Conservation (phyloP, 2,113 vertebrate genomes). For the Elachura formosa region DNA sequence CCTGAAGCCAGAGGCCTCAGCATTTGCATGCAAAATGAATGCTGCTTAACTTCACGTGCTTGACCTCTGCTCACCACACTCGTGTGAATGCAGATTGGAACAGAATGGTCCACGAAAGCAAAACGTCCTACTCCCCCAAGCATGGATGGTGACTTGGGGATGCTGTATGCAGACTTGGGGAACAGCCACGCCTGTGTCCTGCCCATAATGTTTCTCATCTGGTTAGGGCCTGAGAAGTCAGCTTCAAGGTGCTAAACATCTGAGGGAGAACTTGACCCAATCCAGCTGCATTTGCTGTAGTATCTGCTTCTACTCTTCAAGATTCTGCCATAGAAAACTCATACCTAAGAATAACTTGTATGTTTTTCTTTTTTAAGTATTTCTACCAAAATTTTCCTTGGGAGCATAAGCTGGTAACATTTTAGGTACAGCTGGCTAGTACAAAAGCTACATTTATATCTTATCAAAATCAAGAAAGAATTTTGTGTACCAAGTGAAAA, state of each 20-base stretch:
- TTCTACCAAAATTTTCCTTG: neutral
- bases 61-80: neutral
- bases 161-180: neutral
- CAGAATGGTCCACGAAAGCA: neutral
- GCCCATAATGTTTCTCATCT: neutral
- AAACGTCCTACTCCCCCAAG: neutral
- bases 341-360: neutral
- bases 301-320: neutral
- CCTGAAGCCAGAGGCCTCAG: neutral
- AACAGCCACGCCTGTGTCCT: neutral
- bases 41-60: neutral
- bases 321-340: neutral
- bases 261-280: neutral
- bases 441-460: neutral
- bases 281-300: neutral
- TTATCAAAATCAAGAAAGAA: neutral
- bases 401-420: neutral
- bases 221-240: neutral
- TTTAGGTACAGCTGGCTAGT: neutral
- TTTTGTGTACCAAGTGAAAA: neutral
- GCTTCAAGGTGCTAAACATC: neutral
- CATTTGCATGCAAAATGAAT: neutral
- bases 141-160: fast-evolving
- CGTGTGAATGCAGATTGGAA: neutral
- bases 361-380: neutral